Percentiles rank a stretch among this genome's conserved stretches.
Evolutionary conservation across 2,888 invertebrate species (phyloP).

Genomic region (Cetonia aurata): DNA sequence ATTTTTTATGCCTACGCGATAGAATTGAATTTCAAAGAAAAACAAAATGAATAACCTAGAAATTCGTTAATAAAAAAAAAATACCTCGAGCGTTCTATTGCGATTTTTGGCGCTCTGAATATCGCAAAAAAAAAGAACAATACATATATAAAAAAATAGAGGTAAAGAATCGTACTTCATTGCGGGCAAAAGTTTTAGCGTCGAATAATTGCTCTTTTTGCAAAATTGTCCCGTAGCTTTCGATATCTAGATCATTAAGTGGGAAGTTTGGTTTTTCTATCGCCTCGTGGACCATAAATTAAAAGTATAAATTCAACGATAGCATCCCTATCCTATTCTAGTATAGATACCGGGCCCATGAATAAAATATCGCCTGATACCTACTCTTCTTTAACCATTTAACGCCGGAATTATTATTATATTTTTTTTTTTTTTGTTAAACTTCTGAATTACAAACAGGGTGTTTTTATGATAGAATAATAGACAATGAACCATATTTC

Average conservation of each 20-base stretch:
- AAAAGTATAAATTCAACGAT: constrained; percentile 38
- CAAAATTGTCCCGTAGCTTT: constrained; percentile 29
- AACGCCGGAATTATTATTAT: too few species aligned
- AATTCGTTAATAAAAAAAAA: constrained; percentile 20
- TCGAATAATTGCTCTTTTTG: constrained; percentile 22
- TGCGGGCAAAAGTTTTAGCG: constrained; percentile 7
- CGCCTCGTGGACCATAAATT: constrained; percentile 28
- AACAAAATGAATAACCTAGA: constrained; percentile 10
- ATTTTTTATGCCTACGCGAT: too few species aligned
- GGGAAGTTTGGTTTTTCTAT: constrained; percentile 30
- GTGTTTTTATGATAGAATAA: too few species aligned
- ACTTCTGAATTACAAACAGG: too few species aligned
- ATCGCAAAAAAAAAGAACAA: neutral
- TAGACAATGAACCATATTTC: too few species aligned
- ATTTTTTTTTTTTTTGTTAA: too few species aligned
- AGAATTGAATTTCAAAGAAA: neutral
- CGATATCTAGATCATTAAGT: constrained; percentile 40
- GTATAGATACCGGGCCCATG: constrained; percentile 25
- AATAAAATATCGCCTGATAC: constrained; percentile 31
- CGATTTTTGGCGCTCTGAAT: constrained; percentile 21
- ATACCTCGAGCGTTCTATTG: neutral
- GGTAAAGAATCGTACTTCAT: neutral
- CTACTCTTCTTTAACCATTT: constrained; percentile 1
- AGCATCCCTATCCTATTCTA: constrained; percentile 16
- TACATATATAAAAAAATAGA: too few species aligned